phyloP scores from a whole-genome alignment of 1,140 invertebrate genomes.

The Orius laevigatus region DNA sequence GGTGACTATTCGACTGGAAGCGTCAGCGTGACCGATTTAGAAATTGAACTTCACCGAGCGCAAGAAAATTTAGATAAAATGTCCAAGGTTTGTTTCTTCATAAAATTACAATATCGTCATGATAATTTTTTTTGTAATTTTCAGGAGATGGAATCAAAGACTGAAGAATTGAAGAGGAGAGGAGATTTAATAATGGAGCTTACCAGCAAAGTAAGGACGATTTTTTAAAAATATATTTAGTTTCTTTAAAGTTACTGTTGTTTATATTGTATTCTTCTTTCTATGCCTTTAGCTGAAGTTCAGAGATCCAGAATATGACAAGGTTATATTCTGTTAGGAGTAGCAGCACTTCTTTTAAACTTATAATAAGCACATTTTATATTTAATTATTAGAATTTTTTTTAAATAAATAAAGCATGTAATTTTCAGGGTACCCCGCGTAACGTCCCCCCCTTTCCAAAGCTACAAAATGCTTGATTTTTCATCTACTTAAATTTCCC shows the following conservation, averaged over 20 bases:
- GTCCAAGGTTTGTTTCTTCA: conserved; percentile 32
- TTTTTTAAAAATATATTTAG: not conserved
- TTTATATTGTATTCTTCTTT: conserved; percentile 3
- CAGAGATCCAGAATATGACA: conserved; percentile 9
- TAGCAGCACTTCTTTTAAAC: not conserved
- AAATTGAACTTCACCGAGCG: conserved; percentile 30
- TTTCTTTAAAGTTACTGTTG: not conserved
- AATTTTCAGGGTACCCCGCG: too few species aligned
- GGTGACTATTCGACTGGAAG: conserved; percentile 21
- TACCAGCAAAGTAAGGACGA: conserved; percentile 49
- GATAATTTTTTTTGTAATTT: too few species aligned
- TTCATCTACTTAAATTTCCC: too few species aligned
- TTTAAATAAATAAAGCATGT: not conserved
- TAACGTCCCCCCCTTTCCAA: too few species aligned
- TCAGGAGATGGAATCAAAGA: conserved; percentile 53
- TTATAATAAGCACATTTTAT: not conserved
- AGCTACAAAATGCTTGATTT: too few species aligned
- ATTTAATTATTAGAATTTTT: not conserved
- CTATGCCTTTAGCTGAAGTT: conserved; percentile 2
- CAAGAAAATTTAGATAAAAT: conserved; percentile 48
- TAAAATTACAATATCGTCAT: too few species aligned
- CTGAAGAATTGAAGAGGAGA: conserved; percentile 62
- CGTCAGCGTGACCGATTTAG: conserved; percentile 25
- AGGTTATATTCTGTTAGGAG: conserved; percentile 7
- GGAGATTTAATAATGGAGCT: conserved; percentile 62